These are phyloP conservation scores for Struthidea cinerea DNA, from an alignment of 2,113 vertebrate genomes.

Conservation along the genomic window DNA sequence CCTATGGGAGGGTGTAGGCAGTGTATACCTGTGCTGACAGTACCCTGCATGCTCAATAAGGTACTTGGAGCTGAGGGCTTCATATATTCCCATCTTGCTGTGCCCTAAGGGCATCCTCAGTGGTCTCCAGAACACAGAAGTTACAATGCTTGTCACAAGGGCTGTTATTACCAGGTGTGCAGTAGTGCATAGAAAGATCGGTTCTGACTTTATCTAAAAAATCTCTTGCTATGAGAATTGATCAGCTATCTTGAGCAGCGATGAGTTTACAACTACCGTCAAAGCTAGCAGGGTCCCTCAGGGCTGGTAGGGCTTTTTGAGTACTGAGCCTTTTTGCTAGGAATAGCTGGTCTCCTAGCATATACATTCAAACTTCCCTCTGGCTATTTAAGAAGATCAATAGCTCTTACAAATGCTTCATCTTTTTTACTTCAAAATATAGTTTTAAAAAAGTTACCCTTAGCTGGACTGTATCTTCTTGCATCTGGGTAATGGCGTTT, in stretches of 20 bases:
- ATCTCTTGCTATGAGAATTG: not conserved
- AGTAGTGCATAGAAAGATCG: not conserved
- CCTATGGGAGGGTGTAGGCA: not conserved
- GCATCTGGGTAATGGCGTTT: not conserved
- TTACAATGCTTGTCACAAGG: not conserved
- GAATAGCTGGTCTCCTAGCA: not conserved
- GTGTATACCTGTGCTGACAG: not conserved
- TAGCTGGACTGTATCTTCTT: not conserved
- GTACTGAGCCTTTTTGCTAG: not conserved
- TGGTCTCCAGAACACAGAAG: not conserved
- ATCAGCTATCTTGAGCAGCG: not conserved
- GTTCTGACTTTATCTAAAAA: not conserved
- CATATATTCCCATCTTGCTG: not conserved
- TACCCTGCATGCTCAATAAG: not conserved
- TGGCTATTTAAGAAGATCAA: constrained; percentile 10
- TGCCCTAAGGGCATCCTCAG: not conserved
- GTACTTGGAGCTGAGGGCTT: not conserved
- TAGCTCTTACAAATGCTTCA: not conserved
- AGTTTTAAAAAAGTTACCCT: not conserved
- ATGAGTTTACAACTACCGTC: not conserved
- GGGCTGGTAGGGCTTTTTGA: not conserved
- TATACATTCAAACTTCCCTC: not conserved
- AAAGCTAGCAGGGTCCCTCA: not conserved
- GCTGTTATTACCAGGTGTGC: not conserved
- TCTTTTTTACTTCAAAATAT: not conserved